A percentile compares a stretch with the other conserved stretches of the same genome.
Conservation (phyloP, 2,888 invertebrate genomes). For the Coecobrya sp. region DNA sequence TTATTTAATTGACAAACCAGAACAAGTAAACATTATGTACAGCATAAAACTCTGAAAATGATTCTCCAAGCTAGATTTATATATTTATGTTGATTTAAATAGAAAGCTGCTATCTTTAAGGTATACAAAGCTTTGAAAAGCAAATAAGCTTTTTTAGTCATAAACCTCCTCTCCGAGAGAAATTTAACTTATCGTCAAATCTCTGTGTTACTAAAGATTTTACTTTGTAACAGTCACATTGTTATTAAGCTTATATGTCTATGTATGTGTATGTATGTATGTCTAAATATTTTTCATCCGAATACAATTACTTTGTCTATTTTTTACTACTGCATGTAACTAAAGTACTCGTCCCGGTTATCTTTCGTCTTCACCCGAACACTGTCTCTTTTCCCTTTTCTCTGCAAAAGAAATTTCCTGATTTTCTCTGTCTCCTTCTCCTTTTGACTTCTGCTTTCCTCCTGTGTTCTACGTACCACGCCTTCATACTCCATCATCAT, state of each 20-base stretch:
- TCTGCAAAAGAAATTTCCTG: constrained; percentile 37
- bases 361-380: constrained; percentile 64
- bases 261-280: not conserved
- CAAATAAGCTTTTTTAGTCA: too few species aligned
- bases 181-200: too few species aligned
- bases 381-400: constrained; percentile 53
- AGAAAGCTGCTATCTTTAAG: too few species aligned
- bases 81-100: too few species aligned
- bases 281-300: not conserved
- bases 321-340: constrained; percentile 55
- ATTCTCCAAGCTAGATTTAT: too few species aligned
- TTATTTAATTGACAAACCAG: too few species aligned
- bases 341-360: constrained; percentile 72
- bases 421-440: not conserved
- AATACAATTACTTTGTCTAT: not conserved
- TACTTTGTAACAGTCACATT: not conserved
- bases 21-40: too few species aligned
- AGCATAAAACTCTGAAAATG: too few species aligned
- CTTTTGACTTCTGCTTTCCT: constrained; percentile 11
- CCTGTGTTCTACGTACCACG: constrained; percentile 44
- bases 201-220: not conserved
- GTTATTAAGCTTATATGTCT: too few species aligned
- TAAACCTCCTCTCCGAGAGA: too few species aligned
- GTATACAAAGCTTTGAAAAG: too few species aligned
- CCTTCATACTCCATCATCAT: constrained; percentile 78